These are phyloP conservation scores for Zapornia atra DNA, from an alignment of 2,113 vertebrate genomes.

Conservation along the genomic window DNA sequence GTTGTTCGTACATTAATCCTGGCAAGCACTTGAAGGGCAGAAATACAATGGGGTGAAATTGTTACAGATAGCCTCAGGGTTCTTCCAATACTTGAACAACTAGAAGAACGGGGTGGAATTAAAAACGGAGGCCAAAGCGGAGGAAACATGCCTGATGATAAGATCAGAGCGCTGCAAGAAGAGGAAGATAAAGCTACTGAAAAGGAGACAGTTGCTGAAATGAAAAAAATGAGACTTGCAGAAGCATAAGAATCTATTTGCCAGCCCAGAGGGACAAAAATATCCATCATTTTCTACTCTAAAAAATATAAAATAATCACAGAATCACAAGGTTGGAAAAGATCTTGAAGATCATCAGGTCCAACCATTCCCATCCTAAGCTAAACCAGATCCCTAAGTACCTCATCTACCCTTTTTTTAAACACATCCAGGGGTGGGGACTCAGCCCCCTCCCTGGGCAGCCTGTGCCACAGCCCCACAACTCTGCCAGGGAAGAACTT, in stretches of 20 bases:
- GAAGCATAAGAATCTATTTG: neutral
- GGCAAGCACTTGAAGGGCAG: conserved; percentile 14
- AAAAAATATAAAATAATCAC: neutral
- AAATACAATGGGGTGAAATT: conserved; percentile 37
- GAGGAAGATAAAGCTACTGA: neutral
- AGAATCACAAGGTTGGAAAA: too few relatives aligned
- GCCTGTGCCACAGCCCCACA: too few relatives aligned
- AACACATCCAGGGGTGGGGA: too few relatives aligned
- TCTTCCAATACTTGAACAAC: conserved; percentile 21
- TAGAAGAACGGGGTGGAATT: conserved; percentile 1
- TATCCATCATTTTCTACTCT: neutral
- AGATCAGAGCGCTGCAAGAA: neutral
- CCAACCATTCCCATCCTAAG: too few relatives aligned
- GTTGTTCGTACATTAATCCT: neutral
- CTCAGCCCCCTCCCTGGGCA: too few relatives aligned
- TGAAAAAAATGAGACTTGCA: neutral
- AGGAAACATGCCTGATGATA: neutral
- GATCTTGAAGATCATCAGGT: too few relatives aligned
- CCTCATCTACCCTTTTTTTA: too few relatives aligned
- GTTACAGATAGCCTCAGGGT: conserved; percentile 3
- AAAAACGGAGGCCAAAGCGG: neutral
- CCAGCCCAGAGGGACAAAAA: neutral
- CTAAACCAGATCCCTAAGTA: too few relatives aligned
- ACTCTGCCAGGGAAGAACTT: too few relatives aligned
- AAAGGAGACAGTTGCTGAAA: neutral